Percentiles rank a stretch among this genome's conserved stretches.
Conservation (phyloP, 2,888 invertebrate species). For the Lissonota sp. region DNA sequence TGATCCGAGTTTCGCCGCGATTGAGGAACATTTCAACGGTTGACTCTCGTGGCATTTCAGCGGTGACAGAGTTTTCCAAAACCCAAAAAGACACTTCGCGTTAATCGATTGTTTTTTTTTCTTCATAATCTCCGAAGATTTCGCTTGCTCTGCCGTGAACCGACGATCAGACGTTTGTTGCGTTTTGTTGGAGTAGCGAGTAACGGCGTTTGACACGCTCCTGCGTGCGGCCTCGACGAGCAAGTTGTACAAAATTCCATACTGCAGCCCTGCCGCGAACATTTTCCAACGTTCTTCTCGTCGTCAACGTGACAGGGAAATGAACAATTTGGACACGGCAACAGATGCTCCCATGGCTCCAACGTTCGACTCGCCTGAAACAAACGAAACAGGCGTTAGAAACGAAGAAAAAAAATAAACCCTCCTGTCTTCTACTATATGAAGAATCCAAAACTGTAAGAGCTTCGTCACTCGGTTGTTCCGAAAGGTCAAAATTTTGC, state of each 20-base stretch:
- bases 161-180: conserved; percentile 76
- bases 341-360: conserved; percentile 78
- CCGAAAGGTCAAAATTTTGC: too few species aligned
- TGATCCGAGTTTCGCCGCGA: too few species aligned
- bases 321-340: conserved; percentile 80
- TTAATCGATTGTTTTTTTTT: conserved; percentile 54
- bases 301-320: conserved; percentile 80
- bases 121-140: conserved; percentile 80
- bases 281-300: conserved; percentile 80
- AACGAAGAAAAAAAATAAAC: not conserved
- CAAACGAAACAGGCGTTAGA: conserved; percentile 30
- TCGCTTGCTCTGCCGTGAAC: conserved; percentile 80
- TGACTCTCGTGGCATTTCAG: too few species aligned
- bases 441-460: too few species aligned
- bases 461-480: too few species aligned
- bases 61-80: too few species aligned
- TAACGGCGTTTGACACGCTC: conserved; percentile 80
- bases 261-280: conserved; percentile 79
- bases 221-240: conserved; percentile 78
- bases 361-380: conserved; percentile 81
- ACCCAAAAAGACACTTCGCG: too few species aligned
- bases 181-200: conserved; percentile 81
- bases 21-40: too few species aligned
- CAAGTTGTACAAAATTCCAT: conserved; percentile 81
- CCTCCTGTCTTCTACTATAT: too few species aligned